Percentiles rank a stretch among this genome's conserved stretches.
Evolutionary conservation across 1,140 invertebrate genomes (phyloP).

Genomic region (Spodoptera frugiperda): DNA sequence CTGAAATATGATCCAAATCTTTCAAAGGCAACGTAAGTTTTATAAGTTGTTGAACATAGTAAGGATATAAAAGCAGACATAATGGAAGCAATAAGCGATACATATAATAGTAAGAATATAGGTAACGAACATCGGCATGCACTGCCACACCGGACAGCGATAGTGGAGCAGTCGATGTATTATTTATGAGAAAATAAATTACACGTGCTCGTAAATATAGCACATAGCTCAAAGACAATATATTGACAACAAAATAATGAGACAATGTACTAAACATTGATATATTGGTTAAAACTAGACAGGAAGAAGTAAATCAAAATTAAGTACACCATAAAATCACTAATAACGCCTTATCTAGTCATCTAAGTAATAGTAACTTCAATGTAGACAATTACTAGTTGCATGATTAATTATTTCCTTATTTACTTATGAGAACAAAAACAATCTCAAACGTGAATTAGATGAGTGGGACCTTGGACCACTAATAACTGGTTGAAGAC

Average conservation of each 20-base stretch:
- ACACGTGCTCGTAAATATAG: constrained; percentile 16
- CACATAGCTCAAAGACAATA: constrained; percentile 29
- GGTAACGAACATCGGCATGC: background rate
- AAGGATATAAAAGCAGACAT: too few species aligned
- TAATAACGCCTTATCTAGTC: constrained; percentile 30
- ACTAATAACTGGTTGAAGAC: constrained; percentile 47
- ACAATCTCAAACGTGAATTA: constrained; percentile 35
- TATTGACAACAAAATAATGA: constrained; percentile 29
- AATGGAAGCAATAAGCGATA: too few species aligned
- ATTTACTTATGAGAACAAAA: constrained; percentile 51
- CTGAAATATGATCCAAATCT: too few species aligned
- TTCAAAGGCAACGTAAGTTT: too few species aligned
- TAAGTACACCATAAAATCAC: constrained; percentile 46
- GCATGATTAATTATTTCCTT: constrained; percentile 56
- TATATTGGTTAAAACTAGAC: constrained; percentile 33
- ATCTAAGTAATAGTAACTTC: constrained; percentile 31
- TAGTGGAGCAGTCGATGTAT: constrained; percentile 8
- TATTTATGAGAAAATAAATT: constrained; percentile 36
- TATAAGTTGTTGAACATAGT: too few species aligned
- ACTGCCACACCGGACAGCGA: background rate
- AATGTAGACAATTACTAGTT: constrained; percentile 45
- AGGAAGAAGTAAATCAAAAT: constrained; percentile 49
- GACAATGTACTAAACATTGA: constrained; percentile 32
- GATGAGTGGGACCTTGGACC: constrained; percentile 35
- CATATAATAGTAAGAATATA: too few species aligned